Evolutionary conservation across 2,888 invertebrate species (phyloP).

Genomic region (Nasonovia ribisnigri): DNA sequence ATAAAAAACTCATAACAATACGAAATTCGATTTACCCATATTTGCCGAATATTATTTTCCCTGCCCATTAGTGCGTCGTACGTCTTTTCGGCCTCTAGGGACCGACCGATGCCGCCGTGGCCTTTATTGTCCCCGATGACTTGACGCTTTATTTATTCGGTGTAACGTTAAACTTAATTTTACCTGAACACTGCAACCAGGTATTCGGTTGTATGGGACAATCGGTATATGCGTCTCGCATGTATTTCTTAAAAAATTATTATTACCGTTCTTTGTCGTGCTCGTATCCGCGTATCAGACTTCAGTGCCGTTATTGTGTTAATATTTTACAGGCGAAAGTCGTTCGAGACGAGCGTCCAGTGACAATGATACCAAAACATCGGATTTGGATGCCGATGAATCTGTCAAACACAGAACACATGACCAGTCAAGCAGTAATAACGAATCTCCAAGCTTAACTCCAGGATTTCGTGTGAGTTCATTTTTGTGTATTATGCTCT

Average conservation of each 20-base stretch:
- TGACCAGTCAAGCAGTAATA: neutral
- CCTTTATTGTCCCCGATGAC: constrained; percentile 63
- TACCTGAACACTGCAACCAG: constrained; percentile 23
- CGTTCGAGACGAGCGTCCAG: neutral
- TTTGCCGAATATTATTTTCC: constrained; percentile 27
- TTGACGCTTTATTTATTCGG: constrained; percentile 53
- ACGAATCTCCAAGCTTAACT: constrained; percentile 31
- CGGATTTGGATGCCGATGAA: constrained; percentile 31
- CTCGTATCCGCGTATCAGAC: neutral
- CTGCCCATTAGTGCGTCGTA: constrained; percentile 56
- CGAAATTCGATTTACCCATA: constrained; percentile 21
- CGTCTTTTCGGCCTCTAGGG: constrained; percentile 46
- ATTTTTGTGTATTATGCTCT: neutral
- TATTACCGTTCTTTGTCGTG: neutral
- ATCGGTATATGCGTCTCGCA: constrained; percentile 20
- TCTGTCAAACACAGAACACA: neutral
- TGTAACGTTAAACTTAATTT: constrained; percentile 49
- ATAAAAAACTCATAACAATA: constrained; percentile 25
- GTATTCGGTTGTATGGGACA: constrained; percentile 13
- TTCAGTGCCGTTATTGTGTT: constrained; percentile 54
- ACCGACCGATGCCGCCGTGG: constrained; percentile 35
- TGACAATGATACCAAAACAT: constrained; percentile 47
- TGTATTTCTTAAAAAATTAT: neutral
- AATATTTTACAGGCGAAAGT: constrained; percentile 53
- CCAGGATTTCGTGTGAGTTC: constrained; percentile 32